Conservation (phyloP, 2,113 vertebrate species). For the Pteronura brasiliensis region DNA sequence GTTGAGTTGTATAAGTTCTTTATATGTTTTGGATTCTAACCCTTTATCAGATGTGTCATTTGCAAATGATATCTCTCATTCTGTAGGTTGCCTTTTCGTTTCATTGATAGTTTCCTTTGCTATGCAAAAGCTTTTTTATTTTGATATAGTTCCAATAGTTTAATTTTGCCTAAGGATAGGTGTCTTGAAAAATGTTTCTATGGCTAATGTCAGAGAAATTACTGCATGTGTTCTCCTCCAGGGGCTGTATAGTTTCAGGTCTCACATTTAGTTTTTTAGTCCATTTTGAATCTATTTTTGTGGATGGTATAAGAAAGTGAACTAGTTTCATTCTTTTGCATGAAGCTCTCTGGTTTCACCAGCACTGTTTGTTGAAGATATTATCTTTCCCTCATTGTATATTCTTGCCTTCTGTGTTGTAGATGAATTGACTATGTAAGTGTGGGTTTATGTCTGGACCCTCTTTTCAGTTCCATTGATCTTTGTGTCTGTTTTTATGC, state of each 20-base stretch:
- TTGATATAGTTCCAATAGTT: background rate
- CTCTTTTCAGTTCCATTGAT: background rate
- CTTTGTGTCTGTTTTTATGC: background rate
- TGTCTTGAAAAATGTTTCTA: background rate
- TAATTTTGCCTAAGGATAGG: background rate
- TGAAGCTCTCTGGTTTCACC: background rate
- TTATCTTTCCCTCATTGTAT: background rate
- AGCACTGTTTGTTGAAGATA: background rate
- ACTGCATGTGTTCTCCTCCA: background rate
- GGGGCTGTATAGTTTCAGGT: background rate
- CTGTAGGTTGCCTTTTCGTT: background rate
- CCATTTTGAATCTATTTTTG: background rate
- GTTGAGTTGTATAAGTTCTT: background rate
- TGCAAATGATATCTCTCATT: background rate
- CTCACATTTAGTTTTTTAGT: background rate
- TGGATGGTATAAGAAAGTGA: background rate
- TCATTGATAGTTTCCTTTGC: background rate
- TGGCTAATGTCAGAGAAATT: background rate
- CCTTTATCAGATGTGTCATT: background rate
- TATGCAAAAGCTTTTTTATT: background rate
- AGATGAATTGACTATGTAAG: background rate
- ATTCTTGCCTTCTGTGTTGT: background rate
- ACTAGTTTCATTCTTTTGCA: background rate
- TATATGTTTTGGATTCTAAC: background rate
- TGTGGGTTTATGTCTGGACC: background rate